Evolutionary conservation across 2,113 vertebrate genomes (phyloP), one percentile per base, ranked within the genome.

Genomic region (Saccopteryx leptura): DNA sequence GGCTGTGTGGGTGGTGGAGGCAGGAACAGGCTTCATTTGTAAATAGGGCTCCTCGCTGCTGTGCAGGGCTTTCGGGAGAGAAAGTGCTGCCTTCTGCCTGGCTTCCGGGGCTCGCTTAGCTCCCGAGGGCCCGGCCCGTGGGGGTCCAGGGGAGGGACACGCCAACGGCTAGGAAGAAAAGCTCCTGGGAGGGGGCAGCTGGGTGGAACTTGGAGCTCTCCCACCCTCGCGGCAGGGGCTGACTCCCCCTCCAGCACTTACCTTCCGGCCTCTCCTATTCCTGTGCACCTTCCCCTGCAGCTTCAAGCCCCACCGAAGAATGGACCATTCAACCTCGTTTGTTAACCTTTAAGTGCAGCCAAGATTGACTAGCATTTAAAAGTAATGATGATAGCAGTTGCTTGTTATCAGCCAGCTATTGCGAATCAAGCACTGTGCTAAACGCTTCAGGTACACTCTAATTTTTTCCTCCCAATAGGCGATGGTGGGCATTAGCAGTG

Each of bases 11-110:
- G 97, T 39, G 79, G 94, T 1, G 1, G 91, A 96, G 83, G 74
- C 65, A 89, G 71, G 96, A 95, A 95, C 86, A 96, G 89, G 78
- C 95, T 97, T 94, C 94, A 84, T 97, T 97, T 97, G 97, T 95
- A 95, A 96, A 90, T 76, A 91, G 91, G 74, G 78, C 71, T 96
- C 46, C 91, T 60, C 48, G 88, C 61, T 15, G 58, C 79, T 4
- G 3, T 68, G 60, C 78, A 26, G 88, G 61, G 24, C 76, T 81
- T n/a, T 50, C 88, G 23, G 52, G 79, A 84, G 88, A 4, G n/a
- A 33, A 78, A 65, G 63, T 6, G 2, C 61, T 24, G 76, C 95
- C 93, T 92, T 87, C 28, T 0, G 1, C 46, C 8, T 48, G 68
- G 58, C 58, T 75, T n/a, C 93, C 87, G 46, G 90, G 65, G 28